Evolutionary conservation across 2,797 vertebrate genomes (phyloP), one percentile per base, ranked within the genome.

Genomic region (Hyperoplus immaculatus): DNA sequence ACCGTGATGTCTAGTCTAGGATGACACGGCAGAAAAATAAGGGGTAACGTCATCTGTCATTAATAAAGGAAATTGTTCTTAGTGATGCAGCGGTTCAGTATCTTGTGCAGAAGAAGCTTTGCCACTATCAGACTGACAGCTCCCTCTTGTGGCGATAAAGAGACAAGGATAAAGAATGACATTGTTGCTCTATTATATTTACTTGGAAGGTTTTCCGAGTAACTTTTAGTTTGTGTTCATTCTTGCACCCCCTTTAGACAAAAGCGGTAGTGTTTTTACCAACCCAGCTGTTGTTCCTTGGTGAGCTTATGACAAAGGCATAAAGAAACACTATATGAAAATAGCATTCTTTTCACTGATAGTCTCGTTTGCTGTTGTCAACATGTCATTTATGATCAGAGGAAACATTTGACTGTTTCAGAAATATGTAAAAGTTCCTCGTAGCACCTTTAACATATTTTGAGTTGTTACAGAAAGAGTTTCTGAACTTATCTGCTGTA

Each of bases 71-170:
- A 41, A 63, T 21, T 16, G 41, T n/a, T n/a, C 15, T 51, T 9
- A 51, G 6, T 16, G 14, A n/a, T 5, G 5, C 16, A 15, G 16
- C 16, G 16, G 1, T 29, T 29, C 29, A 29, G 29, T 29, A 29
- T 29, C 29, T 29, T 50, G 6, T 18, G 42, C 39, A 68, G n/a
- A 1, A 15, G 43, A 64, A 4, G 18, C 4, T 18, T 43, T 21
- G 8, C 16, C 12, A 51, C 73, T 43, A 42, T 43, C 60, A 38
- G 75, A 46, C 29, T 0, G n/a, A 81, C 12, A 64, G 54, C 87
- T 9, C 83, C 82, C 75, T 80, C 92, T 81, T 67, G 81, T 90
- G 90, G 90, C 7, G 0, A 71, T 0, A 29, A 0, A 16, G 2
- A 36, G 29, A 39, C 16, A 57, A 4, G 6, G 16, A 14, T 16